phyloP scores from a whole-genome alignment of 2,888 invertebrate genomes.

The Suillia variegata region DNA sequence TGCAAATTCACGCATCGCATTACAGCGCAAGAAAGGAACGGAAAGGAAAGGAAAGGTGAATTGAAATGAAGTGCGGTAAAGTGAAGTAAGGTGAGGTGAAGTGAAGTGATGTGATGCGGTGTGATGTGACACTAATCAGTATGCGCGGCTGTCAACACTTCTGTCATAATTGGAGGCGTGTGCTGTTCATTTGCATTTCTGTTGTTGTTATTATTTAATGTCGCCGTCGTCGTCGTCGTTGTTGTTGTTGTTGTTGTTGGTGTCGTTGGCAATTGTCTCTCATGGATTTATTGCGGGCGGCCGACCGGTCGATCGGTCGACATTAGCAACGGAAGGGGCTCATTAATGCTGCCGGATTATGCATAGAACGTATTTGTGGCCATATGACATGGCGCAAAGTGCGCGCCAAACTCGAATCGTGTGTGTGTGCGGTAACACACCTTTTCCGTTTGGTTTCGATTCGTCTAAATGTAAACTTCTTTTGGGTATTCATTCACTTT shows the following conservation, averaged over 20 bases:
- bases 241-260: conserved; percentile 18
- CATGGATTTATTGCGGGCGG: neutral
- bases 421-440: neutral
- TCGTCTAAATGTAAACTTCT: no score
- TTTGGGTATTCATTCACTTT: neutral
- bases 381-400: neutral
- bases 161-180: conserved; percentile 32
- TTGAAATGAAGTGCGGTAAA: no score
- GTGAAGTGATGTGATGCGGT: conserved; percentile 29
- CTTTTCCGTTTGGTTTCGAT: neutral
- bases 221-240: neutral
- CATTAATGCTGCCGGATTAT: conserved; percentile 30
- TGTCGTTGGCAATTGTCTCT: neutral
- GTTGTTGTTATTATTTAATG: neutral
- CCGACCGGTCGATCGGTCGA: conserved; percentile 13
- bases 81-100: conserved; percentile 14
- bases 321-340: conserved; percentile 9
- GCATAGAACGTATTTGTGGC: conserved; percentile 28
- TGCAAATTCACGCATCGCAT: conserved; percentile 10
- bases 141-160: conserved; percentile 31
- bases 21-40: no score
- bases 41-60: no score
- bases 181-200: neutral
- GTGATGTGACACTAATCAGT: conserved; percentile 34
- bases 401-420: neutral